phyloP scores from a whole-genome alignment of 2,797 vertebrate species.

The Prionace glauca region DNA sequence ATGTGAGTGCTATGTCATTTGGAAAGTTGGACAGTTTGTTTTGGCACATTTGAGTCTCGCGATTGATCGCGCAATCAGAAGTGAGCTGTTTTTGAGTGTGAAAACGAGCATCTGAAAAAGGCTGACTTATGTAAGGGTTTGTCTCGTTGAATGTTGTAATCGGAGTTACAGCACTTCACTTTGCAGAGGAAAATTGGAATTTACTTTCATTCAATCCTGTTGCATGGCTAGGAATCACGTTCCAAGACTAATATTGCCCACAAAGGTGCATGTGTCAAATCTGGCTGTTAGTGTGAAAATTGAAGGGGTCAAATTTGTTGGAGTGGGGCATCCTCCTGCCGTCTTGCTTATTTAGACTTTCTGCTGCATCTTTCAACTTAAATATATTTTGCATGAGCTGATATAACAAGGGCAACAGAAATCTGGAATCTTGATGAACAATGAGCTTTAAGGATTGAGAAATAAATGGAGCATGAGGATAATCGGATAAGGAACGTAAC shows the following conservation, averaged over 20 bases:
- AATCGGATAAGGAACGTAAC: not conserved
- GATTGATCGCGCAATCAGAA: not conserved
- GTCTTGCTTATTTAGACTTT: not conserved
- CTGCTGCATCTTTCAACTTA: too few species aligned
- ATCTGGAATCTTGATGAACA: not conserved
- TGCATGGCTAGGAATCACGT: not conserved
- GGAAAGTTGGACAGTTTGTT: not conserved
- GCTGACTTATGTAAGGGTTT: not conserved
- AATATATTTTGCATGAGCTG: too few species aligned
- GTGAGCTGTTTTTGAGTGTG: not conserved
- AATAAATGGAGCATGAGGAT: not conserved
- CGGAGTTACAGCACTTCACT: not conserved
- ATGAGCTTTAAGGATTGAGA: not conserved
- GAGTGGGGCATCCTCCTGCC: not conserved
- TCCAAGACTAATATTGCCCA: not conserved
- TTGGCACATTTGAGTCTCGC: not conserved
- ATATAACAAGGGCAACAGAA: not conserved
- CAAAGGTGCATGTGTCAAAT: not conserved
- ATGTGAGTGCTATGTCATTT: not conserved
- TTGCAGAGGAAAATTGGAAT: not conserved
- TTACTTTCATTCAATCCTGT: not conserved
- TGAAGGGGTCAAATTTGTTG: not conserved
- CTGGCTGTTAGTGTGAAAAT: not conserved
- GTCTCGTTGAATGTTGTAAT: not conserved
- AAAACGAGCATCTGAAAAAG: not conserved